Base-by-base conservation (phyloP, 2,797 vertebrate species). In the Coccyzus lansbergi region DNA sequence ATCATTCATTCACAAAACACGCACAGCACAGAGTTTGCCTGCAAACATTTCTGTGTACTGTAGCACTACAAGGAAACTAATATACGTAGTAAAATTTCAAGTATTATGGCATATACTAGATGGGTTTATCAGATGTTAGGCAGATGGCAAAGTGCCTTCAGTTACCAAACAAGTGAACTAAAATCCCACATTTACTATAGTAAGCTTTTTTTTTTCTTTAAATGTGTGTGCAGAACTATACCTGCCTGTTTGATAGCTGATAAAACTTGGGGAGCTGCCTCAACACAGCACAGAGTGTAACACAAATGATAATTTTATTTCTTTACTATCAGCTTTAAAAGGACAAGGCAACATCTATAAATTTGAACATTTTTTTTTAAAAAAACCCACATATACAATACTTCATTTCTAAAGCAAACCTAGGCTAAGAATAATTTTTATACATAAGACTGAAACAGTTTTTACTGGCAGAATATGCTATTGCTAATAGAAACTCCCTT, bases 211-310 rank as follows among this genome's bases (percentile, higher is more conserved):
- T 6, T 18, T 33, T 52, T 59, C 33, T 69, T 83, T 56, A 28
- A 53, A 29, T 5, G 4, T 21, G 2, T 20, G 6, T 60, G 20
- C 4, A 0, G 56, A 83, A 62, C 25, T 49, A 40, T 6, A 80
- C 3, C 8, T 1, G 1, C 12, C 31, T 40, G 3, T 21, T 67
- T 7, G 4, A 56, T 0, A 38, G 10, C 42, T 38, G 44, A 20
- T 13, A 72, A 40, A 71, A 82, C 28, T 25, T n/a, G 12, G 6
- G 28, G 42, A 79, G 25, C 33, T 76, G 11, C 21, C 38, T 51
- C 26, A 60, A 78, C 17, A 44, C 12, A 26, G 9, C 7, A 31
- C 16, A 31, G 5, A 52, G 22, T 7, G 6, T 20, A 18, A 62
- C 15, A 49, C n/a, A 38, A 42, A 58, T 17, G 60, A 14, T 22